Conservation (phyloP, 1,140 invertebrate species). For the Megalopta genalis region DNA sequence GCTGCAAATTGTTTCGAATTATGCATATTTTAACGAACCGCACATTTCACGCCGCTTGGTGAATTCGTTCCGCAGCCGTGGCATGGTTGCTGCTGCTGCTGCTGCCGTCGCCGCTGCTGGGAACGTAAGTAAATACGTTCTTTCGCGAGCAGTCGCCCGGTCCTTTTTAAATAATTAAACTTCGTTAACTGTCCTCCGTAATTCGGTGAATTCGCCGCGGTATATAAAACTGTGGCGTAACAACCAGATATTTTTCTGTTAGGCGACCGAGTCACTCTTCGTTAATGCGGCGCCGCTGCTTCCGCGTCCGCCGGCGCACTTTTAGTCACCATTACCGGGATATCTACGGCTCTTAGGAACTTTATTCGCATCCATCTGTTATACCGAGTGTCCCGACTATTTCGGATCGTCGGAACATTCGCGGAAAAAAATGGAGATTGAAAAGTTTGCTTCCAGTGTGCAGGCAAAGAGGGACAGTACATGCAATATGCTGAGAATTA, state of each 20-base stretch:
- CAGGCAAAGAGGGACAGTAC: too few species aligned
- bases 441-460: too few species aligned
- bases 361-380: not conserved
- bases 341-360: not conserved
- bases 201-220: not conserved
- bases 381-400: not conserved
- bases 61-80: not conserved
- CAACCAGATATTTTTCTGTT: slow-evolving; percentile 9
- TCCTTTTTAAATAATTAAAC: slow-evolving; percentile 12
- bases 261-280: not conserved
- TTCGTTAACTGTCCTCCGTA: slow-evolving; percentile 2
- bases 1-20: slow-evolving; percentile 14
- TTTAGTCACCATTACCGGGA: not conserved
- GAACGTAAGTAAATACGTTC: slow-evolving; percentile 15
- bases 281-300: not conserved
- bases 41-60: slow-evolving; percentile 4
- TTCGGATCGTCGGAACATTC: too few species aligned
- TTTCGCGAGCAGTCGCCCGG: not conserved
- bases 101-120: too few species aligned
- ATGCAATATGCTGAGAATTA: too few species aligned
- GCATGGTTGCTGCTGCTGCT: too few species aligned
- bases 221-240: slow-evolving; percentile 10
- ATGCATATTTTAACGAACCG: slow-evolving; percentile 23
- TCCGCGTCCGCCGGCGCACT: not conserved
- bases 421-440: too few species aligned